Percentiles rank a stretch among this genome's conserved stretches.
Evolutionary conservation across 2,888 invertebrate genomes (phyloP).

Genomic region (Ptychoptera contaminata): DNA sequence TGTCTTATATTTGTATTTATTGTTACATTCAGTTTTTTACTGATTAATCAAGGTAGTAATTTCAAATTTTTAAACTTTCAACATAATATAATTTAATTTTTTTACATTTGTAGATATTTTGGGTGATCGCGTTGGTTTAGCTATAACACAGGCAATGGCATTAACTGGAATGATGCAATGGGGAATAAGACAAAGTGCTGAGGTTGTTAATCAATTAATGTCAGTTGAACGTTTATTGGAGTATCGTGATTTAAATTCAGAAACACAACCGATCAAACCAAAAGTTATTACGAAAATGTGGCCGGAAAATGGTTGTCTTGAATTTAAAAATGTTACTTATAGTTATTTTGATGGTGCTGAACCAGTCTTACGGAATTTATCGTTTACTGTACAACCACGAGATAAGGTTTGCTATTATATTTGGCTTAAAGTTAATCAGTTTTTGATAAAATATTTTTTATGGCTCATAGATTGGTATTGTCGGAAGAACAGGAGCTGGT

Average conservation of each 20-base stretch:
- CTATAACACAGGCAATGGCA: slow-evolving; percentile 35
- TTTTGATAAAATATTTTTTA: not conserved
- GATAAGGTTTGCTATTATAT: slow-evolving; percentile 32
- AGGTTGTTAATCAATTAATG: slow-evolving; percentile 48
- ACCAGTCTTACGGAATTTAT: slow-evolving; percentile 59
- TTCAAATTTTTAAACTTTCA: not conserved
- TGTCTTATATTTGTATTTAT: slow-evolving; percentile 45
- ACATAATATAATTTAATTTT: not conserved
- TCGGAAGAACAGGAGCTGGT: slow-evolving; percentile 53
- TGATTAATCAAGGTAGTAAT: slow-evolving; percentile 12
- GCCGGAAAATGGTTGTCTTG: slow-evolving; percentile 35
- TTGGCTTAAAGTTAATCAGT: not conserved
- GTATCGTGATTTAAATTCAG: slow-evolving; percentile 32
- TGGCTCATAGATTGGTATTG: slow-evolving; percentile 35
- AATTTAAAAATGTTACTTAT: slow-evolving; percentile 35
- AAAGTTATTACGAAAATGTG: slow-evolving; percentile 20
- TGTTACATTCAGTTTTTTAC: slow-evolving; percentile 49
- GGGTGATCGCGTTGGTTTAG: slow-evolving; percentile 35
- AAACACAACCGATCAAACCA: slow-evolving; percentile 27
- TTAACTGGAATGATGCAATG: slow-evolving; percentile 42
- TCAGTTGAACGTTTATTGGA: slow-evolving; percentile 60
- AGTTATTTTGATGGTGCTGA: slow-evolving; percentile 69
- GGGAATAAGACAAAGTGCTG: slow-evolving; percentile 60
- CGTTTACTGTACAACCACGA: slow-evolving; percentile 33
- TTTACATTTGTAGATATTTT: slow-evolving; percentile 6